A percentile compares a stretch with the other conserved stretches of the same genome.
These are phyloP conservation scores for Mionectes olivaceus DNA, from an alignment of 2,797 vertebrate species.

Conservation along the genomic window DNA sequence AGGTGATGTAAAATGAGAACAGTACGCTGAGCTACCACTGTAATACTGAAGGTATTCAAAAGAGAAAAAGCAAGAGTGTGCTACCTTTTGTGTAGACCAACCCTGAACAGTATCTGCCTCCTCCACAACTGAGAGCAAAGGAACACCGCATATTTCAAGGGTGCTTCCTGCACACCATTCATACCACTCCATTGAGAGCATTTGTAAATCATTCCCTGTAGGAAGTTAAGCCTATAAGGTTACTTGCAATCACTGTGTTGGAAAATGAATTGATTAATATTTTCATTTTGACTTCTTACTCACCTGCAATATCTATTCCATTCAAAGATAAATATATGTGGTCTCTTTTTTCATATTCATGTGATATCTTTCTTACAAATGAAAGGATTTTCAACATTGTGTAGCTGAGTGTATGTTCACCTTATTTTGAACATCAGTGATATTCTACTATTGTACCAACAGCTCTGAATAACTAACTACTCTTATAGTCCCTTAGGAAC, in stretches of 20 bases:
- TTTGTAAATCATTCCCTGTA: neutral
- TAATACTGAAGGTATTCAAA: neutral
- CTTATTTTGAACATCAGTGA: neutral
- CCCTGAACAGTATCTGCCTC: rapidly evolving
- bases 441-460: neutral
- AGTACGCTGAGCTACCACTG: neutral
- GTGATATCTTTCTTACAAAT: neutral
- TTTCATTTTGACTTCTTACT: neutral
- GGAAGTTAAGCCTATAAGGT: neutral
- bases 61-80: neutral
- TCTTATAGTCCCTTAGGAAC: neutral
- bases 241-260: neutral
- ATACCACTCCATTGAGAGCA: neutral
- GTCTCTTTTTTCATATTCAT: neutral
- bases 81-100: neutral
- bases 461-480: neutral
- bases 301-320: neutral
- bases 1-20: neutral
- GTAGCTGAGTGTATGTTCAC: neutral
- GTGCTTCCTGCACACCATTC: neutral
- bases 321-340: neutral
- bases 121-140: neutral
- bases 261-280: neutral
- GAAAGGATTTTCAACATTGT: neutral
- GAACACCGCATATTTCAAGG: neutral